phyloP scores from a whole-genome alignment of 2,888 invertebrate genomes.

The Tipula helvola region DNA sequence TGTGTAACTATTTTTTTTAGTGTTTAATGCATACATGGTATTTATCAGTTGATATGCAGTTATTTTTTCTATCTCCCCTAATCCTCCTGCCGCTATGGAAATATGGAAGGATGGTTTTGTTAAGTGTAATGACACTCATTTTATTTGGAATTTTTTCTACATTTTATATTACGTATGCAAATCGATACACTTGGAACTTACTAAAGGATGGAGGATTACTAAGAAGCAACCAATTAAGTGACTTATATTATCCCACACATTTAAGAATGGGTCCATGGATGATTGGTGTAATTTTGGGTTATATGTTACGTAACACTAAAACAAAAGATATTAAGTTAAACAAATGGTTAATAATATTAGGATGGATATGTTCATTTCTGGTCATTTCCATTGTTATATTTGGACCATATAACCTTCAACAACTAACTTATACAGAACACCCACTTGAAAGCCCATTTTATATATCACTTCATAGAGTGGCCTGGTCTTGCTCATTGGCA shows the following conservation, averaged over 20 bases:
- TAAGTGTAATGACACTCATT: background rate
- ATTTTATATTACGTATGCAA: no score
- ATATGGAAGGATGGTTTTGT: background rate
- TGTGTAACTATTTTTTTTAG: conserved; percentile 12
- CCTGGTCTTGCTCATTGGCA: conserved; percentile 17
- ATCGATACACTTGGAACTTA: background rate
- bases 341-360: background rate
- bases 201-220: background rate
- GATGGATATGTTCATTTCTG: conserved; percentile 16
- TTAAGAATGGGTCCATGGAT: conserved; percentile 25
- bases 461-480: conserved; percentile 16
- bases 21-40: conserved; percentile 39
- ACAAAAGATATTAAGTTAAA: background rate
- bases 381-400: conserved; percentile 15
- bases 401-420: conserved; percentile 14
- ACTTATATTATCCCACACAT: conserved; percentile 23
- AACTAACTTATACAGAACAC: background rate
- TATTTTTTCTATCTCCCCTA: conserved; percentile 36
- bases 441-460: conserved; percentile 16
- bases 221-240: background rate
- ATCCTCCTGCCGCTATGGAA: conserved; percentile 29
- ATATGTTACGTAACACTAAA: conserved; percentile 14
- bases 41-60: conserved; percentile 38
- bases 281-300: conserved; percentile 25
- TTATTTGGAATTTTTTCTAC: background rate